Percentiles rank a stretch among this genome's conserved stretches.
Conservation (phyloP, 2,113 vertebrate genomes). For the Orthonyx spaldingii region DNA sequence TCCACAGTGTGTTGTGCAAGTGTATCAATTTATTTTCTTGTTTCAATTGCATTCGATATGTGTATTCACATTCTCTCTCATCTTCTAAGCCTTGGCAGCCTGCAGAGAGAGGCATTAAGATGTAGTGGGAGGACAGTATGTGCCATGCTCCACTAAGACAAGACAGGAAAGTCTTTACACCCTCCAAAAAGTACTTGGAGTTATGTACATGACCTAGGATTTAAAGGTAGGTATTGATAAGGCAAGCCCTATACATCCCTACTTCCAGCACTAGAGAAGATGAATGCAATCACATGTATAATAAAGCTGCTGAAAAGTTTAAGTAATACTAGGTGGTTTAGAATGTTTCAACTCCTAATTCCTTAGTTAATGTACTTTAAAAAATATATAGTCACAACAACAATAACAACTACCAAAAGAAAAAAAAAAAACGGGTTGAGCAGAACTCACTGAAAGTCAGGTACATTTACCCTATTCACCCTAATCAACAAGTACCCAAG, state of each 20-base stretch:
- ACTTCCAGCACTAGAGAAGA: neutral
- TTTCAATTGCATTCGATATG: neutral
- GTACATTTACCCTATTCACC: neutral
- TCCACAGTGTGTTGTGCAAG: fast-evolving
- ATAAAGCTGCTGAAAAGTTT: neutral
- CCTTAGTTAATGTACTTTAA: neutral
- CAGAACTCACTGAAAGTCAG: neutral
- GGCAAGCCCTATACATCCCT: neutral
- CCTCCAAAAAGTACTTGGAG: neutral
- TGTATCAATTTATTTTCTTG: fast-evolving
- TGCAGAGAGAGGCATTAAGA: neutral
- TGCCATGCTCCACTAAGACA: neutral
- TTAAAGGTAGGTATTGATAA: neutral
- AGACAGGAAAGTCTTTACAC: neutral
- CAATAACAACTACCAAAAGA: neutral
- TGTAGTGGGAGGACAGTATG: neutral
- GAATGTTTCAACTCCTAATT: neutral
- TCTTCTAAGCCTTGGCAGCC: neutral
- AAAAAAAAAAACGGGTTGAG: neutral
- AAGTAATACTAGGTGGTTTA: neutral
- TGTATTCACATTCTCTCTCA: fast-evolving
- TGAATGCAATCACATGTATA: neutral
- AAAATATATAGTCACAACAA: neutral
- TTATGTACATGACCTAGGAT: fast-evolving
- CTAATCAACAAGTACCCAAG: neutral